Evolutionary conservation across 2,113 vertebrate species (phyloP).

Genomic region (Parus major): DNA sequence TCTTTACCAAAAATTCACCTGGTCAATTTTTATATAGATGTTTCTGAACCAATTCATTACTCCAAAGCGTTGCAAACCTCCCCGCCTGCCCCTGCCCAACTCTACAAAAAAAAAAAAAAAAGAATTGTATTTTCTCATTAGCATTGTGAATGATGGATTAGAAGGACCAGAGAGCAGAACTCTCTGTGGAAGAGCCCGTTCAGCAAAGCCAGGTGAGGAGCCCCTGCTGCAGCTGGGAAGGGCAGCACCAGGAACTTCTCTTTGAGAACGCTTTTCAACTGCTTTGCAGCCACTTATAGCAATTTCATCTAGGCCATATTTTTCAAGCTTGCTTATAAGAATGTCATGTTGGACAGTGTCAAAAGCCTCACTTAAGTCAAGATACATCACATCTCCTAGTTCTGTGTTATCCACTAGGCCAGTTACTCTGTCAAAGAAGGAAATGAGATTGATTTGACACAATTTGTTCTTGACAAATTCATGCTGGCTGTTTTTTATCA

Average conservation of each 20-base stretch:
- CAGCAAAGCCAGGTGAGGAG: neutral
- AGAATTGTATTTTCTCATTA: neutral
- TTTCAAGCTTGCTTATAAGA: conserved; percentile 47
- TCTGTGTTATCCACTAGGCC: conserved; percentile 24
- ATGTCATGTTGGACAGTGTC: conserved; percentile 60
- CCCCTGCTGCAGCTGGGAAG: neutral
- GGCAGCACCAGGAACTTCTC: neutral
- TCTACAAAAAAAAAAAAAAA: neutral
- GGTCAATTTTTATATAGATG: neutral
- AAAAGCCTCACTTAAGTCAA: conserved; percentile 62
- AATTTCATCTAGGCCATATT: conserved; percentile 53
- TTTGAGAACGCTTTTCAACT: neutral
- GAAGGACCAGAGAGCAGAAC: neutral
- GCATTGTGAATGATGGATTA: neutral
- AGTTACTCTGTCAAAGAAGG: conserved; percentile 38
- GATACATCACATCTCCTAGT: conserved; percentile 53
- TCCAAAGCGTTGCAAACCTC: neutral
- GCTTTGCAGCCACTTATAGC: neutral
- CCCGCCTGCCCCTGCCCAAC: rapidly evolving
- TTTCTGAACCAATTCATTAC: neutral
- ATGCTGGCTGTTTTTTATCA: conserved; percentile 54
- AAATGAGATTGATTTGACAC: conserved; percentile 52
- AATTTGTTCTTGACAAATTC: conserved; percentile 51
- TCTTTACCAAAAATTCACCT: neutral
- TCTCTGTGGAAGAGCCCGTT: rapidly evolving